Percentiles rank a stretch among this genome's conserved stretches.
These are phyloP conservation scores for Crypturellus undulatus DNA, from an alignment of 2,113 vertebrate species.

Conservation along the genomic window DNA sequence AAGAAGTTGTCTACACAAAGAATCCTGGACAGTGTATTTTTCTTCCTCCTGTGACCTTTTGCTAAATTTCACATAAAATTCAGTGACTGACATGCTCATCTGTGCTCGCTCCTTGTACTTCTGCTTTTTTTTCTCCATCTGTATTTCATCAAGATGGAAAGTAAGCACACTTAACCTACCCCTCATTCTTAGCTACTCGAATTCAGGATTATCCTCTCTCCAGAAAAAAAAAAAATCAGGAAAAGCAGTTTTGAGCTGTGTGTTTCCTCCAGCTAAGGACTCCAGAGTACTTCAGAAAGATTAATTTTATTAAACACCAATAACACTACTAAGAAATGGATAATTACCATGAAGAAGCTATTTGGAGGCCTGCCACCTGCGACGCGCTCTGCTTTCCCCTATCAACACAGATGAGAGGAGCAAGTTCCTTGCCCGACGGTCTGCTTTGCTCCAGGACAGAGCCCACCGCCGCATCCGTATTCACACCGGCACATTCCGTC, in stretches of 20 bases:
- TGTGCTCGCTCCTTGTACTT: not conserved
- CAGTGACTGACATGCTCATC: not conserved
- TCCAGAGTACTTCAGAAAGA: not conserved
- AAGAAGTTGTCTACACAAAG: not conserved
- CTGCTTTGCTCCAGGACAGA: not conserved
- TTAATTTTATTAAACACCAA: not conserved
- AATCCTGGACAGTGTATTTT: not conserved
- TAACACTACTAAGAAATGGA: not conserved
- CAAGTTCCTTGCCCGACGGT: not conserved
- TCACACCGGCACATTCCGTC: not conserved
- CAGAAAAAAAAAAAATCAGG: too few relatives aligned
- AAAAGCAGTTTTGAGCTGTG: not conserved
- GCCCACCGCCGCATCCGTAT: not conserved
- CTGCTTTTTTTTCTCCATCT: not conserved
- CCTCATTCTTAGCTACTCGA: not conserved
- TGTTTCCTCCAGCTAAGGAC: not conserved
- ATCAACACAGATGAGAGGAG: not conserved
- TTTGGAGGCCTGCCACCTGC: not conserved
- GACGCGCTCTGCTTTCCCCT: not conserved
- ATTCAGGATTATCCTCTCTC: not conserved
- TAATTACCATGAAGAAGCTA: not conserved
- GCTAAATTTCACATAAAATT: not conserved
- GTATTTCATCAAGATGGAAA: not conserved
- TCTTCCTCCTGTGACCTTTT: not conserved
- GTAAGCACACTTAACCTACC: not conserved